Base-by-base conservation (phyloP, 2,888 invertebrate genomes). In the Drosophila cognata region DNA sequence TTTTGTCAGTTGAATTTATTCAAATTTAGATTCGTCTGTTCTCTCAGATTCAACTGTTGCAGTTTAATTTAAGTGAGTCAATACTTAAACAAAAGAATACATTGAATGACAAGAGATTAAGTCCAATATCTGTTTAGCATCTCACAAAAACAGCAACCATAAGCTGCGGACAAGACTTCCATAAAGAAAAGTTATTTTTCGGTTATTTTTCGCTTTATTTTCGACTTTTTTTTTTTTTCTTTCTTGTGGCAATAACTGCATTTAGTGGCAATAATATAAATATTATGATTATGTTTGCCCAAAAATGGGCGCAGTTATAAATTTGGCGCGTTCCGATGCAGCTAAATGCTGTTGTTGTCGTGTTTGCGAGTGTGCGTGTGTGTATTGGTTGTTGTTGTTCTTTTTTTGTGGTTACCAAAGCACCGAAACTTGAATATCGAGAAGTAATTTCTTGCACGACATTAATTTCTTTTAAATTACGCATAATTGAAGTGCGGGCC, bases 371-470 rank as follows among this genome's bases (percentile, higher is more conserved):
- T 58, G n/a, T 57, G 35, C 60, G 36, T 73, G n/a, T 41, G n/a
- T 41, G 46, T 46, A 8, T 43, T 43, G 43, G 25, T 46, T 46
- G 25, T 7, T 48, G 33, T 33, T 33, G 33, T 41, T 38, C 29
- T 28, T 18, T 63, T 56, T 59, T 25, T 51, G 8, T 62, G 29
- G 18, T 38, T 16, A 43, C 31, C 21, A 85, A 68, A 53, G 57
- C 28, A 35, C 66, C 63, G 25, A 77, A 83, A 70, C 65, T 72
- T 71, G 73, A 80, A 79, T 61, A 73, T 51, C 82, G 65, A 78
- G 88, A 88, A 90, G 90, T 86, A 86, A 85, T 88, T 86, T 83
- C 87, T 86, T 90, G 87, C 90, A 89, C 90, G 90, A 89, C 90
- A 90, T 83, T 87, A 90, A 87, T 87, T 87, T 90, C 87, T 90